Evolutionary conservation across 2,113 vertebrate species (phyloP).

Genomic region (Ifrita kowaldi): DNA sequence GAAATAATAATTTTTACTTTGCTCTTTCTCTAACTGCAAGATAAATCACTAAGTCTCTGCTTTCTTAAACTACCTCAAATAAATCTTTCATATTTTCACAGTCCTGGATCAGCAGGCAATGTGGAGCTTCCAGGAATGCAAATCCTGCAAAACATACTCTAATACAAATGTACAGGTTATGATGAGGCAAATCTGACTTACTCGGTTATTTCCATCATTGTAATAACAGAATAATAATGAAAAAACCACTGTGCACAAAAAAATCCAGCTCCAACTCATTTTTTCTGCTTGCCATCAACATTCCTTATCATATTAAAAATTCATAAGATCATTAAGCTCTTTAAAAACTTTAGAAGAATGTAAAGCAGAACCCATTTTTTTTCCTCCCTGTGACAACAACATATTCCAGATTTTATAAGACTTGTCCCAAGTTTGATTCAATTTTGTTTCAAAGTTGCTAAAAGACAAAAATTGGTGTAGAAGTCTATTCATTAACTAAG

Average conservation of each 20-base stretch:
- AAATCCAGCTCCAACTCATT: accelerated
- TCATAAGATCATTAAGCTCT: not conserved
- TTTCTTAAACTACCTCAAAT: not conserved
- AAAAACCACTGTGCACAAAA: not conserved
- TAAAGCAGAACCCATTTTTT: not conserved
- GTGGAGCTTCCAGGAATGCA: not conserved
- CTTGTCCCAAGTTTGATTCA: not conserved
- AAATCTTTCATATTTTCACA: not conserved
- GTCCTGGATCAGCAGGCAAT: not conserved
- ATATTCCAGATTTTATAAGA: not conserved
- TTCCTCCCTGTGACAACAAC: not conserved
- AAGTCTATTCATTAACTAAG: not conserved
- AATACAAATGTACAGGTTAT: not conserved
- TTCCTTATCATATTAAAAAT: not conserved
- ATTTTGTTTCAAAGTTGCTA: not conserved
- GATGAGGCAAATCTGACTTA: not conserved
- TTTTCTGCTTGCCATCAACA: not conserved
- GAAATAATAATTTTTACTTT: not conserved
- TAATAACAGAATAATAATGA: not conserved
- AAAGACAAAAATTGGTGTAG: not conserved
- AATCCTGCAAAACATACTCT: not conserved
- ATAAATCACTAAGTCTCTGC: not conserved
- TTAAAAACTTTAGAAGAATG: not conserved
- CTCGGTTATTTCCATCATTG: not conserved
- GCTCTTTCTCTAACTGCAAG: not conserved